Evolutionary conservation across 2,113 vertebrate species (phyloP).

Genomic region (Dipodomys ordii): DNA sequence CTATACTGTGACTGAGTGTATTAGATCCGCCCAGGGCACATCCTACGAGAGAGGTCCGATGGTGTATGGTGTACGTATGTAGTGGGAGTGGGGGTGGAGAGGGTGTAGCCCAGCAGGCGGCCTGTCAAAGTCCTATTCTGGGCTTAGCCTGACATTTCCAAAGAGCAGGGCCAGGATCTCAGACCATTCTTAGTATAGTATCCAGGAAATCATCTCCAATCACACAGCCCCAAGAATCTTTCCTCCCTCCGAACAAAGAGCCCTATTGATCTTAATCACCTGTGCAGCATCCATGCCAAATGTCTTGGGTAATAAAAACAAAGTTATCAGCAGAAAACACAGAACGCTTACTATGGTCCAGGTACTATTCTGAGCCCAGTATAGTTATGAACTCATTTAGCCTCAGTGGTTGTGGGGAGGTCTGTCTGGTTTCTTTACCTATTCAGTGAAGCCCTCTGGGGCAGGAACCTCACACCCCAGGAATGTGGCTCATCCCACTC

Average conservation of each 20-base stretch:
- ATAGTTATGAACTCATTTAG: not conserved
- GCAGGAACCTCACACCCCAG: not conserved
- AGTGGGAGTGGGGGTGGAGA: no score
- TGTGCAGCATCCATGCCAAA: not conserved
- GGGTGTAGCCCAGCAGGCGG: not conserved
- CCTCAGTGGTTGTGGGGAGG: not conserved
- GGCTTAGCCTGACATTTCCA: not conserved
- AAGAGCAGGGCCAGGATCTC: not conserved
- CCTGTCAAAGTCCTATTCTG: not conserved
- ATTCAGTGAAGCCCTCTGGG: not conserved
- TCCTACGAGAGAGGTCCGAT: no score
- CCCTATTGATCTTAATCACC: not conserved
- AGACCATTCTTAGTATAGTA: not conserved
- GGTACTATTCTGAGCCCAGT: not conserved
- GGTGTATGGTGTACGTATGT: no score
- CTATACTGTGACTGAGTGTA: not conserved
- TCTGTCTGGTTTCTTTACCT: not conserved
- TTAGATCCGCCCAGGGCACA: not conserved
- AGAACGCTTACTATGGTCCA: not conserved
- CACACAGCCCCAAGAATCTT: not conserved
- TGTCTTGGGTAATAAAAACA: conserved; percentile 46
- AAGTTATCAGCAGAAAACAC: not conserved
- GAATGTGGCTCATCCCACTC: conserved; percentile 28
- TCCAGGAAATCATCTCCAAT: not conserved
- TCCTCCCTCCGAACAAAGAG: conserved; percentile 24